Evolutionary conservation across 2,888 invertebrate genomes (phyloP).

Genomic region (Lepidonotus clava): DNA sequence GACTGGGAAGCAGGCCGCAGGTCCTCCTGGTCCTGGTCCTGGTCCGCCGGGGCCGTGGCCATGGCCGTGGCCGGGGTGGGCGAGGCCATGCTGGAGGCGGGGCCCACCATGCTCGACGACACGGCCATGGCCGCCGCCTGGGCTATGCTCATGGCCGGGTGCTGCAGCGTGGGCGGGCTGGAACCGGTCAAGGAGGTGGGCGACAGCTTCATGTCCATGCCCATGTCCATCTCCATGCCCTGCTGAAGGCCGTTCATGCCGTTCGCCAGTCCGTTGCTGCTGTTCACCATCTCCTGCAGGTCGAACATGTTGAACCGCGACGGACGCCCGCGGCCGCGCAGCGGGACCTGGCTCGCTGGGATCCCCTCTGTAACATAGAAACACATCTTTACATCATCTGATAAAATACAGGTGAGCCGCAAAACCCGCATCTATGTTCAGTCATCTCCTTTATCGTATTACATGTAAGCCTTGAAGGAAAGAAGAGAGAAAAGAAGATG

Average conservation of each 20-base stretch:
- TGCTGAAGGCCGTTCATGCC: constrained; percentile 45
- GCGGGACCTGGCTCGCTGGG: constrained; percentile 63
- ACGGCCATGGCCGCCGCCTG: background rate
- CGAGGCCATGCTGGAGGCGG: background rate
- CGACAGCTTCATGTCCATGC: constrained; percentile 48
- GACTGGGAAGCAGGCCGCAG: background rate
- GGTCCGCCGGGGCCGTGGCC: background rate
- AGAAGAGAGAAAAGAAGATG: too few relatives aligned
- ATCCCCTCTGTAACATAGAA: constrained; percentile 62
- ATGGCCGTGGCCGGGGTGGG: background rate
- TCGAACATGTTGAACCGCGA: constrained; percentile 60
- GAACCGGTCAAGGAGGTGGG: constrained; percentile 40
- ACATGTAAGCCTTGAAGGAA: too few relatives aligned
- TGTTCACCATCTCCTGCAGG: constrained; percentile 43
- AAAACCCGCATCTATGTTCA: too few relatives aligned
- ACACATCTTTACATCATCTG: too few relatives aligned
- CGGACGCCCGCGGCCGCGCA: constrained; percentile 65
- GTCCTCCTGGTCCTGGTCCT: constrained; percentile 3
- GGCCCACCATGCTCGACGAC: background rate
- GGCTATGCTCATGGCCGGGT: background rate
- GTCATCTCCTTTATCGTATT: too few relatives aligned
- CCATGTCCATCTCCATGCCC: constrained; percentile 50
- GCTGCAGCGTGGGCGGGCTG: constrained; percentile 35
- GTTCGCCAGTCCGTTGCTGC: constrained; percentile 35
- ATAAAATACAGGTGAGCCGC: too few relatives aligned